Percentiles rank a stretch among this genome's conserved stretches.
phyloP scores from a whole-genome alignment of 1,140 invertebrate genomes.

The Bombus vancouverensis region DNA sequence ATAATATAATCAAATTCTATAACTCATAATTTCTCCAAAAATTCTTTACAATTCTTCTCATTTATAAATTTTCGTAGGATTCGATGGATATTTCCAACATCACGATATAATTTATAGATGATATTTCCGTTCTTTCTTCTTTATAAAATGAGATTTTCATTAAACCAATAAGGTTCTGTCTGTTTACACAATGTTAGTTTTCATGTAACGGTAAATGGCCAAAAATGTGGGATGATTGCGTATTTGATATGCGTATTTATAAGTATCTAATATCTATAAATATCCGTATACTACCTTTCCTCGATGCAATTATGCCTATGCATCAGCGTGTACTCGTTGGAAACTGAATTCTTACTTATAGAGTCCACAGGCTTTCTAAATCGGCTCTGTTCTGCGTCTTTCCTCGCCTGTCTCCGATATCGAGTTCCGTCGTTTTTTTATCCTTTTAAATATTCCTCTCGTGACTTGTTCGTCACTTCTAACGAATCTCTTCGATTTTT shows the following conservation, averaged over 20 bases:
- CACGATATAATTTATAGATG: neutral
- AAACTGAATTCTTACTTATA: neutral
- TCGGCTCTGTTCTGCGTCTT: neutral
- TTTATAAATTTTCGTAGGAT: neutral
- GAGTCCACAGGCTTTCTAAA: neutral
- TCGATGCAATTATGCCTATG: neutral
- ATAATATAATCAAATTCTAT: no score
- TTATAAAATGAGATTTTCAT: neutral
- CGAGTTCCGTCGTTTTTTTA: neutral
- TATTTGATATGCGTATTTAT: neutral
- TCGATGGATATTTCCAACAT: neutral
- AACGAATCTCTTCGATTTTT: constrained; percentile 8
- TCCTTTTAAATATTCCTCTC: neutral
- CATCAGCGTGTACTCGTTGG: neutral
- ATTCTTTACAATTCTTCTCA: neutral
- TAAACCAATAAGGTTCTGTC: neutral
- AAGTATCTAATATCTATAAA: neutral
- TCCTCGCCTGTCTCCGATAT: neutral
- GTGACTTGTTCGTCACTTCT: neutral
- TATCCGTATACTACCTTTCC: neutral
- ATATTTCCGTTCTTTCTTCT: no score
- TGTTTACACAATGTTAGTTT: neutral
- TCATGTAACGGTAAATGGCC: neutral
- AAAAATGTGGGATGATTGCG: neutral
- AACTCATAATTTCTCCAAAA: no score